Evolutionary conservation across 2,113 vertebrate species (phyloP).

Genomic region (Lucifuga dentata): DNA sequence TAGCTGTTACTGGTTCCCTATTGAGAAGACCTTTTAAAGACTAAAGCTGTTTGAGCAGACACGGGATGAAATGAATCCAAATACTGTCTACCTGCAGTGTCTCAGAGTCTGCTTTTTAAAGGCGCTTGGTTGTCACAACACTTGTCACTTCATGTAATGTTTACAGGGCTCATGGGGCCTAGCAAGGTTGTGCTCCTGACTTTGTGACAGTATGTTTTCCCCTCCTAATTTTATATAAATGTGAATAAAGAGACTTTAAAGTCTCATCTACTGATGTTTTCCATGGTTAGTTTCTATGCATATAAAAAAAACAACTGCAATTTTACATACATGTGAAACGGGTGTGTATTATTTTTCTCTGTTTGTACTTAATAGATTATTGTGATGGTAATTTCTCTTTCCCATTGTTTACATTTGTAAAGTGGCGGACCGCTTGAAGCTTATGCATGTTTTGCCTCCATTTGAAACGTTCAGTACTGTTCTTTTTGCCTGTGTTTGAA

Average conservation of each 20-base stretch:
- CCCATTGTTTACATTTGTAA: constrained; percentile 73
- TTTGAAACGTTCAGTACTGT: constrained; percentile 42
- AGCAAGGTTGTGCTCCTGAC: constrained; percentile 62
- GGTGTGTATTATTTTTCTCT: constrained; percentile 60
- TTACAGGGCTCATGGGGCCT: constrained; percentile 68
- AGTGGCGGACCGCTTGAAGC: constrained; percentile 67
- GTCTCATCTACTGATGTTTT: constrained; percentile 54
- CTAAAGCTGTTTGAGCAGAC: constrained; percentile 54
- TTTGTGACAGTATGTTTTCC: constrained; percentile 50
- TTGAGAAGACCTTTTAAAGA: constrained; percentile 69
- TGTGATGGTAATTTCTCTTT: constrained; percentile 66
- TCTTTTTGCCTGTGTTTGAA: constrained; percentile 47
- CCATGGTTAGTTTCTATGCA: constrained; percentile 74
- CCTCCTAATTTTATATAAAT: constrained; percentile 57
- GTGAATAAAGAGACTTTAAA: constrained; percentile 62
- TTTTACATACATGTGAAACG: constrained; percentile 71
- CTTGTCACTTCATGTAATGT: constrained; percentile 72
- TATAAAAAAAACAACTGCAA: constrained; percentile 56
- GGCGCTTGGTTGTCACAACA: constrained; percentile 74
- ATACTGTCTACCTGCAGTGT: constrained; percentile 68
- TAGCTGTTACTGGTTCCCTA: constrained; percentile 46
- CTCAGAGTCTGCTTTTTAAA: constrained; percentile 69
- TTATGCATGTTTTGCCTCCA: constrained; percentile 70
- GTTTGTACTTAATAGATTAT: constrained; percentile 43
- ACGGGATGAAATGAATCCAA: constrained; percentile 60